Evolutionary conservation across 2,113 vertebrate species (phyloP), one percentile per base, ranked within the genome.

Genomic region (Poicephalus meyeri): DNA sequence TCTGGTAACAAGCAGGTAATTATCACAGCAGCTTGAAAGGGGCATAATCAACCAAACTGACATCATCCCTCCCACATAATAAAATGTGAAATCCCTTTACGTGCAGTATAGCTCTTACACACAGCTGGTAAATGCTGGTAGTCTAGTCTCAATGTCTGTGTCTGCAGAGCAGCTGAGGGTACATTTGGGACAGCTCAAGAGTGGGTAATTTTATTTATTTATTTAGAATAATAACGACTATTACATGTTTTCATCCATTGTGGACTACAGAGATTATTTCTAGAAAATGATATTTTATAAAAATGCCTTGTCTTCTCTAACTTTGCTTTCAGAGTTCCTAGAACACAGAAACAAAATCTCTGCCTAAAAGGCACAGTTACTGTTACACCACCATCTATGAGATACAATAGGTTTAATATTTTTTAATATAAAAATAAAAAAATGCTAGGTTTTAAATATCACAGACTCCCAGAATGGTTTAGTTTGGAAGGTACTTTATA

Each of bases 11-110:
- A 97, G 97, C 93, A 96, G 93, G 96, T 96, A 96, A 96, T 97
- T 97, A 97, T 97, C 97, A 96, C 96, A 97, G 97, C 95, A 93
- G 96, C 94, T 96, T 96, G 95, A 97, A 98, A 97, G 85, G 91
- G 94, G 93, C 94, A 96, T 96, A 95, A 97, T 97, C 95, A 96
- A 95, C 95, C 93, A 97, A 97, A 97, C 91, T 94, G 92, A 97
- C 95, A 96, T 96, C 97, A 95, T 95, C 96, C 96, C 95, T 95
- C 97, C 97, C 94, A 97, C 94, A 91, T 92, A 95, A 93, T 94
- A 95, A 97, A 97, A 95, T 19, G 91, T 85, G 87, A 97, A 96
- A 95, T 95, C 96, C 92, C 93, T 93, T 93, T 93, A 96, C 88
- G 65, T 95, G 93, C 94, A 85, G 83, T 2, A 70, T 84, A 88